Evolutionary conservation across 2,888 invertebrate genomes (phyloP).

Genomic region (Drosophila rubida): DNA sequence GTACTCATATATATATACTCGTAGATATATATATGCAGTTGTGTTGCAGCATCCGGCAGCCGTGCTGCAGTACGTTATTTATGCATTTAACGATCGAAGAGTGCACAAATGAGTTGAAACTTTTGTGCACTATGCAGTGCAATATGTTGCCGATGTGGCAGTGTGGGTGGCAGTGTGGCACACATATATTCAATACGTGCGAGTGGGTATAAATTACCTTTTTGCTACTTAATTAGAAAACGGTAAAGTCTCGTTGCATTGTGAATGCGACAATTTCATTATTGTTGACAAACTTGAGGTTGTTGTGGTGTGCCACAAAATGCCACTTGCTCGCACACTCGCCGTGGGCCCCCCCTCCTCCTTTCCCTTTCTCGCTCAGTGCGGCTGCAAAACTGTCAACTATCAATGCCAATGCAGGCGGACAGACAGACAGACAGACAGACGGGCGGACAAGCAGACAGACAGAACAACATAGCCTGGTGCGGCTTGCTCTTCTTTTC

Average conservation of each 20-base stretch:
- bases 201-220: conserved; percentile 47
- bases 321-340: conserved; percentile 32
- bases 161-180: conserved; percentile 7
- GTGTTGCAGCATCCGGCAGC: conserved; percentile 6
- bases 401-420: conserved; percentile 68
- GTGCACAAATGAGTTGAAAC: conserved; percentile 46
- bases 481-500: conserved; percentile 21
- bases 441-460: conserved; percentile 10
- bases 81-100: conserved; percentile 49
- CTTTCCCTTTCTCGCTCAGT: background rate
- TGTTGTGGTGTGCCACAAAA: conserved; percentile 62
- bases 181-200: conserved; percentile 15
- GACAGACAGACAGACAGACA: conserved; percentile 29
- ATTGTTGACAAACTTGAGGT: conserved; percentile 74
- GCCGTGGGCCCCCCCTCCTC: background rate
- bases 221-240: conserved; percentile 71
- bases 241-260: conserved; percentile 41
- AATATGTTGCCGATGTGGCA: background rate
- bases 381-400: conserved; percentile 56
- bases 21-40: background rate
- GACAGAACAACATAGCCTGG: conserved; percentile 13
- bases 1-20: background rate
- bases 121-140: conserved; percentile 25
- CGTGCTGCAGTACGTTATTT: conserved; percentile 41
- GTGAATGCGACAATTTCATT: conserved; percentile 63